phyloP scores from a whole-genome alignment of 2,113 vertebrate genomes.

The Tyto alba region DNA sequence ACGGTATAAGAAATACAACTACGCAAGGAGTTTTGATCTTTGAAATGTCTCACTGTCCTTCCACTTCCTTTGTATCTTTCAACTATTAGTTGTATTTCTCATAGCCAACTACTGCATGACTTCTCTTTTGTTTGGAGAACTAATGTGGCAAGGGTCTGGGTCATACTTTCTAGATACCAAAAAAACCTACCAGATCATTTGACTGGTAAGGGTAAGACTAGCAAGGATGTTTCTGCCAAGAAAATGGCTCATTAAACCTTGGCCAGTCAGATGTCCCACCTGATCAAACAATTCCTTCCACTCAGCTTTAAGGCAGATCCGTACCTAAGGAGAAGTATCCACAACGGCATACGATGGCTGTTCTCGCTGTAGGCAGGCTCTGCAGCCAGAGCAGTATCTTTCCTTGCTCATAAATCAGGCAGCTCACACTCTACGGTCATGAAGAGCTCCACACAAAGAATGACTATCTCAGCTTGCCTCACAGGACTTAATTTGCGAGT shows the following conservation, averaged over 20 bases:
- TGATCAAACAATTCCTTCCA: neutral
- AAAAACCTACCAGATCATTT: neutral
- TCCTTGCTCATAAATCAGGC: neutral
- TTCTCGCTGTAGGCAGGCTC: neutral
- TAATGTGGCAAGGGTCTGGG: neutral
- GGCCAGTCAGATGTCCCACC: neutral
- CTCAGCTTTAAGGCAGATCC: neutral
- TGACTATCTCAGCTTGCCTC: neutral
- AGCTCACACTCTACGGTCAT: neutral
- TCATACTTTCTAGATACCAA: neutral
- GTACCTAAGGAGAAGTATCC: neutral
- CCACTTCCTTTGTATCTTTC: neutral
- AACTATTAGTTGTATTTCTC: neutral
- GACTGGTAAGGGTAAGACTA: neutral
- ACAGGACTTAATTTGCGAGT: neutral
- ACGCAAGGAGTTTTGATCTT: neutral
- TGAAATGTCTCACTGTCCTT: neutral
- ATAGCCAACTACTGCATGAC: neutral
- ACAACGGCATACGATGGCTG: neutral
- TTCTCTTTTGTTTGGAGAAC: neutral
- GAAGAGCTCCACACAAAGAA: neutral
- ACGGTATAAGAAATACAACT: neutral
- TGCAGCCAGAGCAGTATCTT: neutral
- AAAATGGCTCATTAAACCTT: neutral
- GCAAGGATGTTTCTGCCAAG: neutral